Evolutionary conservation across 2,113 vertebrate species (phyloP).

Genomic region (Benitochromis conjunctus): DNA sequence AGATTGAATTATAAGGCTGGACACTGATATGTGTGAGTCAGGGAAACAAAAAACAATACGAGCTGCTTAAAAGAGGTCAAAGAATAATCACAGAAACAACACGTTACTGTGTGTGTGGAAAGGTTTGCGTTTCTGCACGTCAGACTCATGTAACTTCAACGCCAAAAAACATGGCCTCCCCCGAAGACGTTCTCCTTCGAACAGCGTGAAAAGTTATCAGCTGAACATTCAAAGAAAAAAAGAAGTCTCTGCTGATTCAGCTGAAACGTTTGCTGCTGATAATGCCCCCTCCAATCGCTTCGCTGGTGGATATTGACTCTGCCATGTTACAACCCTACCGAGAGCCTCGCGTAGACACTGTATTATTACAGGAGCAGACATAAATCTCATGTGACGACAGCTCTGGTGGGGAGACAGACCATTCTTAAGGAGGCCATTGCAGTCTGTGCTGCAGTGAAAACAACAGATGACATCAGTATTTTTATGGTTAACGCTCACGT

Average conservation of each 20-base stretch:
- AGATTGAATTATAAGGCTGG: not conserved
- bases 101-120: not conserved
- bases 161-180: not conserved
- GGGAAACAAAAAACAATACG: not conserved
- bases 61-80: not conserved
- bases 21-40: not conserved
- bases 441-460: not conserved
- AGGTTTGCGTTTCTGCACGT: not conserved
- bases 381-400: slow-evolving; percentile 38
- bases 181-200: not conserved
- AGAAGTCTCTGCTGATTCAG: slow-evolving; percentile 30
- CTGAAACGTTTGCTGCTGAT: not conserved
- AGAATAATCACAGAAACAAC: not conserved
- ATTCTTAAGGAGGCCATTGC: not conserved
- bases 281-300: not conserved
- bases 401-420: not conserved
- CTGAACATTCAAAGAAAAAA: not conserved
- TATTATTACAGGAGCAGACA: slow-evolving; percentile 24
- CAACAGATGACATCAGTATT: not conserved
- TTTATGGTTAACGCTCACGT: not conserved
- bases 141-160: not conserved
- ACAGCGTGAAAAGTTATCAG: not conserved
- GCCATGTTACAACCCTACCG: slow-evolving; percentile 5
- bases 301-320: slow-evolving; percentile 31
- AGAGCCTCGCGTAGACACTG: slow-evolving; percentile 1